Evolutionary conservation across 2,113 vertebrate species (phyloP).

Genomic region (Cygnus buccinator): DNA sequence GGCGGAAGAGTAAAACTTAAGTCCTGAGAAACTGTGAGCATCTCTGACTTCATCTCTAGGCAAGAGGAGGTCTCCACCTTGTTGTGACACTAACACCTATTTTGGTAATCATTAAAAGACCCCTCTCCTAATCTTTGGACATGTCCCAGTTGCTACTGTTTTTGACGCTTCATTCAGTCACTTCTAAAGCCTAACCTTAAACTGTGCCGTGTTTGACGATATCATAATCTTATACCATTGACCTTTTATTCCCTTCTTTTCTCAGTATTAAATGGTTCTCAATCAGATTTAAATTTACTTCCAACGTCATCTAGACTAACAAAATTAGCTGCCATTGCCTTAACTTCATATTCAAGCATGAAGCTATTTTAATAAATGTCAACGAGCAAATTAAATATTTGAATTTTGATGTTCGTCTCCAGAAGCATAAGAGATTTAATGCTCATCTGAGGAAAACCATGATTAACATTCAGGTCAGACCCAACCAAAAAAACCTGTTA

Average conservation of each 20-base stretch:
- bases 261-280: slow-evolving; percentile 28
- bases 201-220: background rate
- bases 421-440: slow-evolving; percentile 23
- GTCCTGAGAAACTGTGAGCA: background rate
- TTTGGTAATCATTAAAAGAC: background rate
- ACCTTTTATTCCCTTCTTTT: slow-evolving; percentile 35
- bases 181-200: slow-evolving; percentile 10
- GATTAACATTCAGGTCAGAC: slow-evolving; percentile 53
- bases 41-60: background rate
- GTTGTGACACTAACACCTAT: background rate
- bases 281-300: slow-evolving; percentile 45
- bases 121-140: background rate
- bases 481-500: background rate
- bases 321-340: slow-evolving; percentile 23
- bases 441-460: background rate
- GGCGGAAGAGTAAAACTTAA: background rate
- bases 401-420: slow-evolving; percentile 52
- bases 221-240: background rate
- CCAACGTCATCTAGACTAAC: background rate
- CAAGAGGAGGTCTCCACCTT: background rate
- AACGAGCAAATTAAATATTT: slow-evolving; percentile 68
- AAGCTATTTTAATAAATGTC: slow-evolving; percentile 68
- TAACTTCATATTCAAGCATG: slow-evolving; percentile 47
- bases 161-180: background rate
- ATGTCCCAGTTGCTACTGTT: background rate